phyloP scores from a whole-genome alignment of 2,888 invertebrate genomes.

The Archips xylosteana region DNA sequence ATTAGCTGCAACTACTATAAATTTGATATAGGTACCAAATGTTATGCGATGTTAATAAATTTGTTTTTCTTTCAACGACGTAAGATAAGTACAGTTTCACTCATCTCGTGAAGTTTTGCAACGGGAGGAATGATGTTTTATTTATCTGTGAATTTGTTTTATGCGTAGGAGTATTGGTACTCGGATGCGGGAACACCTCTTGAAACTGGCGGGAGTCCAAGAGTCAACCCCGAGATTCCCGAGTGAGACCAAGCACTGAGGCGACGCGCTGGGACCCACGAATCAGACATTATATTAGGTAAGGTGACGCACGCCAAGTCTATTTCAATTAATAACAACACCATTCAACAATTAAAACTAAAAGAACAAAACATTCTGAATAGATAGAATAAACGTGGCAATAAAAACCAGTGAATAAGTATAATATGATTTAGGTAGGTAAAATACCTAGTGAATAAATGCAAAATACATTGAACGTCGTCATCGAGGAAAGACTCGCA shows the following conservation, averaged over 20 bases:
- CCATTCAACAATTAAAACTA: conserved; percentile 17
- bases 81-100: conserved; percentile 1
- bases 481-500: conserved; percentile 68
- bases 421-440: conserved; percentile 4
- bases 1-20: not conserved
- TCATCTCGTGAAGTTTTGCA: not conserved
- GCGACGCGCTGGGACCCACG: conserved; percentile 13
- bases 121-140: not conserved
- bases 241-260: conserved; percentile 42
- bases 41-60: not conserved
- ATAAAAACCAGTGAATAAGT: conserved; percentile 17
- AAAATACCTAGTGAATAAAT: conserved; percentile 39
- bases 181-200: conserved; percentile 76
- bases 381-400: not conserved
- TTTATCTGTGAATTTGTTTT: conserved; percentile 29
- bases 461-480: conserved; percentile 55
- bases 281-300: conserved; percentile 27
- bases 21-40: not conserved
- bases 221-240: conserved; percentile 59
- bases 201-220: conserved; percentile 68
- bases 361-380: conserved; percentile 3
- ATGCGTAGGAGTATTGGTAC: conserved; percentile 58
- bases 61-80: not conserved
- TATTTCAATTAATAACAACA: conserved; percentile 45
- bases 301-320: conserved; percentile 53